Conservation (phyloP, 2,113 vertebrate genomes). For the Platichthys stellatus region DNA sequence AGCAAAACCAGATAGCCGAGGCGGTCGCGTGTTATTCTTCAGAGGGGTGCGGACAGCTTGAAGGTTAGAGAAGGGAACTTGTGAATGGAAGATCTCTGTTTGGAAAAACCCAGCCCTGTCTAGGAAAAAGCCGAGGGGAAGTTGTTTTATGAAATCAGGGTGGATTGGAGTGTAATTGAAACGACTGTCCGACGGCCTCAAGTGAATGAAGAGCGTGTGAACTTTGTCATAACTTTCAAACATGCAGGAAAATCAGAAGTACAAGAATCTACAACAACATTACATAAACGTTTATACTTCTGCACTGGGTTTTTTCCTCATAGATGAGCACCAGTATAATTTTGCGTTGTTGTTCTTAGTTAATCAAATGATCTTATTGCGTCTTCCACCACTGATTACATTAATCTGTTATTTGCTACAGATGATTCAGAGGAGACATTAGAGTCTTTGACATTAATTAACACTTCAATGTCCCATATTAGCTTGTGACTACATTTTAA, state of each 20-base stretch:
- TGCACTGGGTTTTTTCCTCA: no score
- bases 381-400: no score
- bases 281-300: no score
- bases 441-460: no score
- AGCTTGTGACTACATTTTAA: no score
- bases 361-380: no score
- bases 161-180: constrained; percentile 10
- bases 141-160: constrained; percentile 21
- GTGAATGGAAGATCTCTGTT: constrained; percentile 33
- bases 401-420: not conserved
- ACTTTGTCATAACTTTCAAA: not conserved
- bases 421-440: not conserved
- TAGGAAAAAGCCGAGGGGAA: constrained; percentile 39
- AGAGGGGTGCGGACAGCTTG: constrained; percentile 36
- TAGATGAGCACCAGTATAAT: no score
- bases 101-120: constrained; percentile 23
- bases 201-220: not conserved
- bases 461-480: no score
- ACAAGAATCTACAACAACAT: not conserved
- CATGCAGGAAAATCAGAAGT: not conserved
- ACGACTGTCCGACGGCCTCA: not conserved
- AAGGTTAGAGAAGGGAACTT: constrained; percentile 39
- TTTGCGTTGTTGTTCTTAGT: no score
- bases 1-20: constrained; percentile 4
- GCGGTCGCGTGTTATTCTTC: constrained; percentile 35